Evolutionary conservation across 2,888 invertebrate species (phyloP).

Genomic region (Torymus texanus): DNA sequence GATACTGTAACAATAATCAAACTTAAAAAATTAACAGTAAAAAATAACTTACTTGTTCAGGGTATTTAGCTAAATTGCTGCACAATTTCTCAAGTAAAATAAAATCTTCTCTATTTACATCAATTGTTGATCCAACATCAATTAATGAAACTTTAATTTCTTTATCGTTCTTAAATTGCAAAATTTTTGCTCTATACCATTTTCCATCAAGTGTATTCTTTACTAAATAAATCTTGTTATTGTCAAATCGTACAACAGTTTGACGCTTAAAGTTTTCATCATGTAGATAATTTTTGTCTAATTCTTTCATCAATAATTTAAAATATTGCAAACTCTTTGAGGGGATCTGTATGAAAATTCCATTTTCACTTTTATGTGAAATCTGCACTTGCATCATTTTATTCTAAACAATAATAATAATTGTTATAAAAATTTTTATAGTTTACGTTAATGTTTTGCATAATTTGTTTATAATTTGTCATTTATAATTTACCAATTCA

Average conservation of each 20-base stretch:
- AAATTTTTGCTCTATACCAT: conserved; percentile 19
- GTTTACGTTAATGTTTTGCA: neutral
- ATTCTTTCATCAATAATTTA: conserved; percentile 12
- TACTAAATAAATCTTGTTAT: conserved; percentile 15
- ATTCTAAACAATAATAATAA: neutral
- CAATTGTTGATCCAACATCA: conserved; percentile 16
- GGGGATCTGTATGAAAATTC: conserved; percentile 2
- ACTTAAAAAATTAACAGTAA: too few relatives aligned
- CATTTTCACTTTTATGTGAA: neutral
- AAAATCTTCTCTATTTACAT: neutral
- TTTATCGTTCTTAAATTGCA: conserved; percentile 10
- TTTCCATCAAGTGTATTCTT: neutral
- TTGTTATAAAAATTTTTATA: neutral
- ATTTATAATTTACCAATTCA: neutral
- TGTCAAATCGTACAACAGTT: neutral
- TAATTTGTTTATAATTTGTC: neutral
- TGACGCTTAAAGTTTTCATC: neutral
- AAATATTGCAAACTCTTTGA: conserved; percentile 16
- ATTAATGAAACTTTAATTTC: conserved; percentile 11
- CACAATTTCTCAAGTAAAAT: conserved; percentile 14
- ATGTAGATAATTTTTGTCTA: neutral
- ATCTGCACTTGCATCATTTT: neutral
- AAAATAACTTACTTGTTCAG: conserved; percentile 24
- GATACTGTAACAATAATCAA: too few relatives aligned
- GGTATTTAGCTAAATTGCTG: conserved; percentile 24